Evolutionary conservation across 2,113 vertebrate genomes (phyloP).

Genomic region (Centropus unirufus): DNA sequence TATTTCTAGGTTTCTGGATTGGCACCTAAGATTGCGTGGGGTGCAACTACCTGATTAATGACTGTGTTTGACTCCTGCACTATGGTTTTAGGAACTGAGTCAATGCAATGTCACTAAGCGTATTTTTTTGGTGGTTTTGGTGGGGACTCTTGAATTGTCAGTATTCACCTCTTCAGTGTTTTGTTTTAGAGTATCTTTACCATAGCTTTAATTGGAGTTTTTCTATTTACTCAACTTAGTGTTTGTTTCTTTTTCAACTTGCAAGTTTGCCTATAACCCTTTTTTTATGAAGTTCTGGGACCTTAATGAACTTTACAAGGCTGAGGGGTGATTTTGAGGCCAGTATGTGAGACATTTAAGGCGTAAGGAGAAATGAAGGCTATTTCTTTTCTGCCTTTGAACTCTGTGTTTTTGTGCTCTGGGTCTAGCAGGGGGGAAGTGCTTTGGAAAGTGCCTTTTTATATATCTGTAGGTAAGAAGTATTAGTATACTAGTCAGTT

Average conservation of each 20-base stretch:
- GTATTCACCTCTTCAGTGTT: not conserved
- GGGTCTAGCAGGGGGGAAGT: not conserved
- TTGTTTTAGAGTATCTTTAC: not conserved
- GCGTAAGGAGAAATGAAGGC: not conserved
- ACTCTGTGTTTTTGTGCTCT: not conserved
- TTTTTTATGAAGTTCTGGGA: not conserved
- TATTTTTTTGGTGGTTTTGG: not conserved
- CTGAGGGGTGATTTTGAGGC: not conserved
- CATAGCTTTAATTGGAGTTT: not conserved
- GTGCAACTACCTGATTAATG: not conserved
- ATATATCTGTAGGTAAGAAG: not conserved
- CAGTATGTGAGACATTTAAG: not conserved
- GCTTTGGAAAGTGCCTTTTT: not conserved
- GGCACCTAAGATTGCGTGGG: not conserved
- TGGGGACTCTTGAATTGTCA: not conserved
- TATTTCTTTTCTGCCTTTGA: not conserved
- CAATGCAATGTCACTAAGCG: not conserved
- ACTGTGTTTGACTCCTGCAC: not conserved
- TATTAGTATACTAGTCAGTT: not conserved
- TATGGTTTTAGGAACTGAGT: not conserved
- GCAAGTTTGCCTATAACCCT: not conserved
- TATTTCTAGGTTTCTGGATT: not conserved
- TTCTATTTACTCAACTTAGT: not conserved
- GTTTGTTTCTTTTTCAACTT: not conserved
- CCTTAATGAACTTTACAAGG: not conserved